These are phyloP conservation scores for Megaceryle alcyon DNA, from an alignment of 2,797 vertebrate genomes.

Conservation along the genomic window DNA sequence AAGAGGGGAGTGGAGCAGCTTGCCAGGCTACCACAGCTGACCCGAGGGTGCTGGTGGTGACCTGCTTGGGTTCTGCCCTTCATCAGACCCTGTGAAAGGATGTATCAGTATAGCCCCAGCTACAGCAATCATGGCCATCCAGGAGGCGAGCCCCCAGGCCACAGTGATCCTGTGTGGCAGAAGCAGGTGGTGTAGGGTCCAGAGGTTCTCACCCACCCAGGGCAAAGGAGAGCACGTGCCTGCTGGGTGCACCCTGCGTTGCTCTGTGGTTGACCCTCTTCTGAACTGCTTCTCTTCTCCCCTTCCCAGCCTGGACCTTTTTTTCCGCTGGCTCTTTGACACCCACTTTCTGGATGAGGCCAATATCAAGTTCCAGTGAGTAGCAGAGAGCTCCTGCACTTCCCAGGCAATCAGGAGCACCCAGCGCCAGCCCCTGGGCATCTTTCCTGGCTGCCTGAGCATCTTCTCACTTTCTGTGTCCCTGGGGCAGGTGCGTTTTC, in stretches of 20 bases:
- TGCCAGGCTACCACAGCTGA: neutral
- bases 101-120: neutral
- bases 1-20: neutral
- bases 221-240: accelerated
- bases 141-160: accelerated
- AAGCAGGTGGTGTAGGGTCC: neutral
- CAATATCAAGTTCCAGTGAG: constrained; percentile 94
- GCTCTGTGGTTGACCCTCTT: neutral
- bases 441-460: accelerated
- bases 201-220: neutral
- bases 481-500: constrained; percentile 89
- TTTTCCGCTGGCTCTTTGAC: constrained; percentile 98
- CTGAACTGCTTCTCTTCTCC: neutral
- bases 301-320: constrained; percentile 87
- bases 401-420: neutral
- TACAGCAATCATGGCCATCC: neutral
- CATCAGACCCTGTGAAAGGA: neutral
- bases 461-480: neutral
- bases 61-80: neutral
- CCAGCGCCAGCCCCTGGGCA: accelerated
- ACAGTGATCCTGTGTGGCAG: accelerated
- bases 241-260: accelerated
- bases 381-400: neutral
- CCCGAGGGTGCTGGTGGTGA: neutral
- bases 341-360: constrained; percentile 89